Evolutionary conservation across 2,888 invertebrate species (phyloP), one percentile per base, ranked within the genome.

Genomic region (Sarcophaga variegata): DNA sequence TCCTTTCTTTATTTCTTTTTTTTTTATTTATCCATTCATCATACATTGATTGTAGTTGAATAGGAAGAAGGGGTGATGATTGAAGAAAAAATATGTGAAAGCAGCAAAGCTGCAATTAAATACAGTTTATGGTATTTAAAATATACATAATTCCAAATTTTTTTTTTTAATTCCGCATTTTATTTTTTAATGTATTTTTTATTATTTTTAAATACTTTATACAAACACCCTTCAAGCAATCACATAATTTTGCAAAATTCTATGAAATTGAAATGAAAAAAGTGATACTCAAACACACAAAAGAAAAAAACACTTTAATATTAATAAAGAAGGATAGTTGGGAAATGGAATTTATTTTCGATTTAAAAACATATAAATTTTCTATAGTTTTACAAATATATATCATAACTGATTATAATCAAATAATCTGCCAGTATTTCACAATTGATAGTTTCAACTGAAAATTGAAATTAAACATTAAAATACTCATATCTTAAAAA

Each of bases 71-170:
- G n/a, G 14, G 45, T 80, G 22, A 66, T 22, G 8, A 66, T 60
- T 81, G 37, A n/a, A 37, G 12, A 25, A 60, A 67, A 74, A 64
- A 67, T 60, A 27, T 75, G 25, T 17, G 37, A 60, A 2, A 66
- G 49, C 71, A 70, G 54, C 63, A 79, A 67, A 75, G 78, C 69
- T 59, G 79, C 79, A 84, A 84, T 84, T 84, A 84, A 80, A 81
- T 81, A 72, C 59, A 67, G 71, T 84, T 84, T 84, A 84, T 84
- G 71, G 71, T 81, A 81, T 84, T 84, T 72, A 66, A 76, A 81
- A 80, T 66, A 81, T 4, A 81, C n/a, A 22, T 3, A 49, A 47
- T 12, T 69, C 37, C 2, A 37, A 8, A 1, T 37, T n/a, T n/a
- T 1, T 22, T 37, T 37, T 37, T 37, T 10, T 37, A 2, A 37